Conservation (phyloP, 1,140 invertebrate genomes). For the Ylistrum balloti region DNA sequence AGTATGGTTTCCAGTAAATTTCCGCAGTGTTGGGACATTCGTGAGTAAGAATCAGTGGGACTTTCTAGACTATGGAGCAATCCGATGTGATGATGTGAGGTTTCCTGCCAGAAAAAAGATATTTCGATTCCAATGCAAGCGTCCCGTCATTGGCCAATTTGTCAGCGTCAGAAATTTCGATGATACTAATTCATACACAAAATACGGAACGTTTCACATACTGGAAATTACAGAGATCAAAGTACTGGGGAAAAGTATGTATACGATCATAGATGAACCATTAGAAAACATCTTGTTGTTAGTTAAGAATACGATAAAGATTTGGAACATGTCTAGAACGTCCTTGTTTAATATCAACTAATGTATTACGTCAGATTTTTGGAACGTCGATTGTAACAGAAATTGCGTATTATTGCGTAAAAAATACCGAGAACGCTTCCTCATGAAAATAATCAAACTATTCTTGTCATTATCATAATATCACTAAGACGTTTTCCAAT, state of each 20-base stretch:
- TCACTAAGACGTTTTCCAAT: too few species aligned
- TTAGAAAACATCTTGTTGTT: too few species aligned
- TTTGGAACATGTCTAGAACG: too few species aligned
- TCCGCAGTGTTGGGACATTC: slow-evolving; percentile 54
- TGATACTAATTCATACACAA: background rate
- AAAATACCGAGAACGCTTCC: too few species aligned
- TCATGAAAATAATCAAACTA: too few species aligned
- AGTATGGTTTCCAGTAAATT: slow-evolving; percentile 56
- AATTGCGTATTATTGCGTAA: too few species aligned
- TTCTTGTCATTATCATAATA: too few species aligned
- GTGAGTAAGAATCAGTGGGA: slow-evolving; percentile 60
- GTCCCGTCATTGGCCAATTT: slow-evolving; percentile 56
- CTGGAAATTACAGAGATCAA: slow-evolving; percentile 42
- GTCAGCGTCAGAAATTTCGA: slow-evolving; percentile 57
- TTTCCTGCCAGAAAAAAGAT: slow-evolving; percentile 8
- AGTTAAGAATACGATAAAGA: too few species aligned
- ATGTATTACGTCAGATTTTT: too few species aligned
- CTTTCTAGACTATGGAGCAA: slow-evolving; percentile 55
- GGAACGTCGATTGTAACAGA: too few species aligned
- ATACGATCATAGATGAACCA: too few species aligned
- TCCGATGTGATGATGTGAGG: slow-evolving; percentile 50
- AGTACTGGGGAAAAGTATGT: slow-evolving; percentile 50
- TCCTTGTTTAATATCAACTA: too few species aligned
- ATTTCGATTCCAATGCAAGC: slow-evolving; percentile 57
- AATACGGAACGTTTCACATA: slow-evolving; percentile 9